Conservation (phyloP, 2,113 vertebrate species). For the Microcebus jonahi region DNA sequence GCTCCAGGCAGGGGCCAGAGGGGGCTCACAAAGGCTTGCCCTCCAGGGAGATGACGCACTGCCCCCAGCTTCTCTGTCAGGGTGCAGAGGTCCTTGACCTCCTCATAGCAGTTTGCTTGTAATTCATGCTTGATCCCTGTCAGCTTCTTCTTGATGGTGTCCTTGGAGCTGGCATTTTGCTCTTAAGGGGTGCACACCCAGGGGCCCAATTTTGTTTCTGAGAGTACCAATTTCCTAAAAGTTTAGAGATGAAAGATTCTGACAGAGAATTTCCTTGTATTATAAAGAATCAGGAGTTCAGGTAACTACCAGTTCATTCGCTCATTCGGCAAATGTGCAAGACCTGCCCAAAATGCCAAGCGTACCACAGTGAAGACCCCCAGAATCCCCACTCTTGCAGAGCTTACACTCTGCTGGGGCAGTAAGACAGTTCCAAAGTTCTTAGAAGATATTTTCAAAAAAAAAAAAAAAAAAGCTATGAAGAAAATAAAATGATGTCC, state of each 20-base stretch:
- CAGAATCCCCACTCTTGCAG: no score
- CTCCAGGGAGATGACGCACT: constrained; percentile 89
- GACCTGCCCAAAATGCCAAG: neutral
- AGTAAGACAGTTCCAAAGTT: neutral
- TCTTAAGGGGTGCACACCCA: constrained; percentile 90
- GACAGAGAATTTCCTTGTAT: neutral
- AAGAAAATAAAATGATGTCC: neutral
- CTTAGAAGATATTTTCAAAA: neutral
- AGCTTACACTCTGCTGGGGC: neutral
- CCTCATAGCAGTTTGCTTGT: constrained; percentile 92
- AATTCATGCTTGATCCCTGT: constrained; percentile 95
- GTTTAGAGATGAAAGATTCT: neutral
- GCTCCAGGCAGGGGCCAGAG: constrained; percentile 76
- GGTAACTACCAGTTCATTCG: neutral
- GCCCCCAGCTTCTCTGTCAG: constrained; percentile 92
- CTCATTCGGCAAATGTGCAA: neutral
- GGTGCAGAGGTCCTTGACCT: constrained; percentile 89
- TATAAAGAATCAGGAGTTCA: neutral
- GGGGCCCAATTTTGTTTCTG: constrained; percentile 85
- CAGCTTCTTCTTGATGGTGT: constrained; percentile 91
- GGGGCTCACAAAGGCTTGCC: constrained; percentile 89
- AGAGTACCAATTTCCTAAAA: neutral
- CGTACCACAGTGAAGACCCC: neutral
- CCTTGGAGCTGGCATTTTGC: constrained; percentile 97
- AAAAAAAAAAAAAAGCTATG: neutral